Percentiles rank a stretch among this genome's conserved stretches.
Conservation (phyloP, 64 coral and sea anemone genomes). For the Montipora efflorescens region DNA sequence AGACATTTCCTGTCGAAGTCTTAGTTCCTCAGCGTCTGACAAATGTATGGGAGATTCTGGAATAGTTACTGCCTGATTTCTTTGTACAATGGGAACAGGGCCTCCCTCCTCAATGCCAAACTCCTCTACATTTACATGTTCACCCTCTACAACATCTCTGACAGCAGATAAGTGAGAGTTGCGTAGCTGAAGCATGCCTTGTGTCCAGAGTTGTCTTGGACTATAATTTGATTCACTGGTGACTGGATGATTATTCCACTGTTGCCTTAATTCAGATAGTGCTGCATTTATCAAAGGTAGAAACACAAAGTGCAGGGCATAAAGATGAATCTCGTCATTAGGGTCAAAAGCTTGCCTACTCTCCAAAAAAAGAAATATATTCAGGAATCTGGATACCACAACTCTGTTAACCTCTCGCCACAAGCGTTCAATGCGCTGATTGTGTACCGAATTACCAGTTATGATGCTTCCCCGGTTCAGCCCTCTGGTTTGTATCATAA, state of each 20-base stretch:
- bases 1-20: conserved; percentile 12
- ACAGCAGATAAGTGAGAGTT: conserved; percentile 35
- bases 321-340: conserved; percentile 48
- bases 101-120: conserved; percentile 46
- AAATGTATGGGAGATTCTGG: conserved; percentile 45
- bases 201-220: conserved; percentile 58
- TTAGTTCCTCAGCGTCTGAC: neutral
- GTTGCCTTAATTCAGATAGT: neutral
- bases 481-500: conserved; percentile 61
- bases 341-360: conserved; percentile 32
- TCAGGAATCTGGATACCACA: conserved; percentile 39
- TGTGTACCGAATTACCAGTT: conserved; percentile 65
- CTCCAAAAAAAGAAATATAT: conserved; percentile 64
- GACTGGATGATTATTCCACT: conserved; percentile 62
- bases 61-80: neutral
- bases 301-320: conserved; percentile 55
- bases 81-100: conserved; percentile 9
- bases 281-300: conserved; percentile 27
- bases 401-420: conserved; percentile 67
- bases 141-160: conserved; percentile 32
- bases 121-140: neutral
- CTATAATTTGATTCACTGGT: conserved; percentile 44
- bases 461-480: conserved; percentile 70
- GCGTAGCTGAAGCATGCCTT: conserved; percentile 35
- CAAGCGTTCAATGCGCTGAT: conserved; percentile 59